phyloP scores from a whole-genome alignment of 2,888 invertebrate species.

The Abscondita cerata region DNA sequence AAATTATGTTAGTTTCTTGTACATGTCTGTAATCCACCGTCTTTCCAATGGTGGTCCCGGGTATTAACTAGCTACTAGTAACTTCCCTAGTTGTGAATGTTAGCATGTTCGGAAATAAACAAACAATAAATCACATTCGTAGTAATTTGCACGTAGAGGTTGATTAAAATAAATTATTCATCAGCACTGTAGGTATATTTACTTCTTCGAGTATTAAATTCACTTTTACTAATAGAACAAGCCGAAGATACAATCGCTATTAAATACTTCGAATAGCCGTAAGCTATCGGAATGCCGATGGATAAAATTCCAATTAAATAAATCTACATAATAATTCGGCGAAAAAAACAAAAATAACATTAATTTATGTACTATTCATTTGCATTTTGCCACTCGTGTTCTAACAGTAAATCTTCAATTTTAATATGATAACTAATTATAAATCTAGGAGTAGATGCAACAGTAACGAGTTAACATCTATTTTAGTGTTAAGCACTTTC shows the following conservation, averaged over 20 bases:
- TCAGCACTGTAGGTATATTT: background rate
- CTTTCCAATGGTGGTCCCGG: background rate
- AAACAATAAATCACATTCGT: background rate
- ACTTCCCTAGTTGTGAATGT: constrained; percentile 9
- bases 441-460: background rate
- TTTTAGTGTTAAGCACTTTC: constrained; percentile 21
- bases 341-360: constrained; percentile 5
- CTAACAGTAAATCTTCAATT: constrained; percentile 6
- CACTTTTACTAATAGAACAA: background rate
- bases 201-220: background rate
- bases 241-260: background rate
- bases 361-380: constrained; percentile 10
- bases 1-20: too few species aligned
- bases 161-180: background rate
- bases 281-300: background rate
- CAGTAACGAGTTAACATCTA: constrained; percentile 4
- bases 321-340: background rate
- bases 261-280: constrained; percentile 2
- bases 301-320: constrained; percentile 10
- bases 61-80: background rate
- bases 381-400: background rate
- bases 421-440: constrained; percentile 9
- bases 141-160: background rate
- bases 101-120: background rate
- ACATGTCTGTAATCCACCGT: background rate